These are phyloP conservation scores for Eupithecia inturbata DNA, from an alignment of 2,888 invertebrate genomes.

Conservation along the genomic window DNA sequence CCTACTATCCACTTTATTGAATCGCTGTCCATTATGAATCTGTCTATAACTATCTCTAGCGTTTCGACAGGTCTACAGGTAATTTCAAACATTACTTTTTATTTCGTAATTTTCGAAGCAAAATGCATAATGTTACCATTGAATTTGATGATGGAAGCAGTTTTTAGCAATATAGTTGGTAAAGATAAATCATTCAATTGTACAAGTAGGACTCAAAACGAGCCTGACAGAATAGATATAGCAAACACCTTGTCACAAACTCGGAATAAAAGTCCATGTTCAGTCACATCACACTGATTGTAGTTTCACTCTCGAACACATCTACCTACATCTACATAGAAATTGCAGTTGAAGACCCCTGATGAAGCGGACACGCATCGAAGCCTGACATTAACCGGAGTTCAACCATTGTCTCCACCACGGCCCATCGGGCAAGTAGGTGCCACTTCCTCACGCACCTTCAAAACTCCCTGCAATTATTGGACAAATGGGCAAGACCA, in stretches of 20 bases:
- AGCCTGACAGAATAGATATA: neutral
- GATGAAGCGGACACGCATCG: conserved; percentile 38
- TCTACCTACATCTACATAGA: conserved; percentile 16
- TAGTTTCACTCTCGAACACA: conserved; percentile 14
- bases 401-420: conserved; percentile 58
- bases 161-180: neutral
- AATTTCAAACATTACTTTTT: neutral
- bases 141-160: neutral
- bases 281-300: neutral
- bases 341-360: conserved; percentile 33
- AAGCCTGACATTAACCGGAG: conserved; percentile 45
- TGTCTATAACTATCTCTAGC: neutral
- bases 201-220: too few relatives aligned
- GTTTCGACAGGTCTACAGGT: neutral
- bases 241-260: neutral
- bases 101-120: neutral
- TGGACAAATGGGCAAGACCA: neutral
- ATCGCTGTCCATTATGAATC: neutral
- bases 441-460: conserved; percentile 61
- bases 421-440: conserved; percentile 56
- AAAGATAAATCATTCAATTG: neutral
- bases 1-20: neutral
- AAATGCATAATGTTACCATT: neutral
- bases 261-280: neutral
- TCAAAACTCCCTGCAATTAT: conserved; percentile 20